Base-by-base conservation (phyloP, 2,797 vertebrate species). In the Smutsia temminckii region DNA sequence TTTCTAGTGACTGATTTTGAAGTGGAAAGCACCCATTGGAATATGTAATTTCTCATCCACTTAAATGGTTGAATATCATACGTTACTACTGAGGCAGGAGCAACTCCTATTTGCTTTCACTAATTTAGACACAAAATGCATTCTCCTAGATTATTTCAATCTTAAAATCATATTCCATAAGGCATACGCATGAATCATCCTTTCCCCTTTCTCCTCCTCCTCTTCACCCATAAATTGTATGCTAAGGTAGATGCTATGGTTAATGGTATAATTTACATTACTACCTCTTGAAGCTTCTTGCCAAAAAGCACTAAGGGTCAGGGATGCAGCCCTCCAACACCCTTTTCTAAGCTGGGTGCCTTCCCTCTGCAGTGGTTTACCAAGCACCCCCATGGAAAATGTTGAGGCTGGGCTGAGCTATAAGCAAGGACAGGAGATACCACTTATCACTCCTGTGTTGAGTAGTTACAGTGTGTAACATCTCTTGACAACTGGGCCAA, bases 81-180 rank as follows among this genome's bases (percentile, higher is more conserved):
- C 69, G 84, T 93, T 75, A 66, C n/a, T 42, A 8, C 18, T 17
- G 17, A 84, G 42, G 18, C 29, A 71, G 21, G n/a, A 84, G 17
- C 14, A 75, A 37, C 25, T 21, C 8, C 12, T 40, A 0, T n/a
- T 83, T 72, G 21, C 34, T 89, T 95, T 85, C 90, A 20, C 74
- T 87, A 81, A 89, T 71, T 51, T 71, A 64, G 21, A 25, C 49
- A 18, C 59, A 21, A 20, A 91, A 71, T 95, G 92, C 85, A 49
- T 93, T 71, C n/a, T 25, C 27, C 37, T n/a, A 37, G 91, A 91
- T 96, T 78, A 92, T 94, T 91, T 80, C 74, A 66, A 23, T 51
- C 93, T 97, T 71, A 94, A 95, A 84, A 72, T 84, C 89, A 80
- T 85, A 77, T 96, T 95, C 53, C 75, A 57, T 85, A 89, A 80